Evolutionary conservation across 2,797 vertebrate species (phyloP), one percentile per base, ranked within the genome.

Genomic region (Myotis pilosus): DNA sequence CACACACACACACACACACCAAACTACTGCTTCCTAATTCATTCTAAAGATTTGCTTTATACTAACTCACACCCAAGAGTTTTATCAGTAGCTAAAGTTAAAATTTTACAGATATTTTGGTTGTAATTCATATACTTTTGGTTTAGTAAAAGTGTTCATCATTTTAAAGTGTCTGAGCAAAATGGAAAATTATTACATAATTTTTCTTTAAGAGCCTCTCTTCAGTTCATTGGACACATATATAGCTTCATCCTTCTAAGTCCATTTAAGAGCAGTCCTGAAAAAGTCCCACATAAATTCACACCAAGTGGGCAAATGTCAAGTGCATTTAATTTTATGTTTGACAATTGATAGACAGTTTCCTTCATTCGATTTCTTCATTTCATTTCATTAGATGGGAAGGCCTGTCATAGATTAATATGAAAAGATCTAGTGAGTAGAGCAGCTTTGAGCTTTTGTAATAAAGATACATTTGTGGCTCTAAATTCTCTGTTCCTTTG

Each of bases 121-220:
- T 80, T 74, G 2, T 87, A 95, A 91, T 91, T 78, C 84, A 64
- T 87, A 79, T 28, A n/a, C 49, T 96, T 91, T 62, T 92, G 41
- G 41, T 85, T 89, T 91, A 89, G 36, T 57, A n/a, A 87, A 94
- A 92, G 9, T 89, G 85, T 87, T 87, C 94, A 92, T 95, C 89
- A 89, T 76, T 95, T n/a, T 78, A 41, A 95, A 95, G 44, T 96
- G 23, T 30, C 53, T 92, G 23, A 25, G 28, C 3, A 33, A 91
- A 87, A 80, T 88, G 71, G 47, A 83, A 85, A 95, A 91, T 88
- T 62, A 71, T 53, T 80, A 41, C 33, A 66, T 91, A 92, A 69
- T 92, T 97, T 94, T 95, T 90, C 74, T 55, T 95, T 95, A 76
- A 55, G 84, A 53, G 55, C 78, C 7, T 85, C 57, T 95, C 36